phyloP scores from a whole-genome alignment of 2,888 invertebrate genomes.

The Ptychoptera albimana region DNA sequence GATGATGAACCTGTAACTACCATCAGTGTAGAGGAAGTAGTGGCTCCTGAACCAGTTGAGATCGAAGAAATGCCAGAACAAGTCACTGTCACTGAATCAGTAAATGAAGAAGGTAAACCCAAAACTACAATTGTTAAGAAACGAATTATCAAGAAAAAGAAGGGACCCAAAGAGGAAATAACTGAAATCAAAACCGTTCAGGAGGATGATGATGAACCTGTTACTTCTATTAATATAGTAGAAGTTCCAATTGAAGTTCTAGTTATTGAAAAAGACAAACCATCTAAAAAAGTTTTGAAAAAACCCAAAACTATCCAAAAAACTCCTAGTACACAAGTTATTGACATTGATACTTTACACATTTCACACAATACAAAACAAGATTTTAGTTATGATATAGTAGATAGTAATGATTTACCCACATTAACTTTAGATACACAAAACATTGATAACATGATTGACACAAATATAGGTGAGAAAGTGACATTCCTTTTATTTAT shows the following conservation, averaged over 20 bases:
- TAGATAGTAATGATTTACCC: too few relatives aligned
- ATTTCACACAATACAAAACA: too few relatives aligned
- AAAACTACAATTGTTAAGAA: slow-evolving; percentile 14
- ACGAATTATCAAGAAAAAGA: slow-evolving; percentile 10
- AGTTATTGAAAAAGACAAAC: slow-evolving; percentile 9
- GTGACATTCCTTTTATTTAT: background rate
- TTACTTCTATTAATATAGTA: slow-evolving; percentile 17
- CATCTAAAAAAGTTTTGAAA: background rate
- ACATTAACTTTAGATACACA: background rate
- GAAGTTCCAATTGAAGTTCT: slow-evolving; percentile 15
- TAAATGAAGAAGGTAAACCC: slow-evolving; percentile 17
- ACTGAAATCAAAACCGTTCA: slow-evolving; percentile 22
- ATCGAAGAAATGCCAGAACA: slow-evolving; percentile 13
- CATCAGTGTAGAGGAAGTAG: slow-evolving; percentile 5
- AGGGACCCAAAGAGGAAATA: slow-evolving; percentile 16
- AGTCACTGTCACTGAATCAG: slow-evolving; percentile 18
- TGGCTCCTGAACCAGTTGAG: background rate
- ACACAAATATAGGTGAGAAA: slow-evolving; percentile 1
- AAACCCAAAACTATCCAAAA: slow-evolving; percentile 21
- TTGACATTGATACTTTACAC: background rate
- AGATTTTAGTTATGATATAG: too few relatives aligned
- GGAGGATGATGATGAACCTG: slow-evolving; percentile 24
- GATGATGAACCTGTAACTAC: slow-evolving; percentile 19
- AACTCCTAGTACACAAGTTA: slow-evolving; percentile 13
- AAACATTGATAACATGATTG: slow-evolving; percentile 2